Percentiles rank a stretch among this genome's conserved stretches.
Evolutionary conservation across 2,888 invertebrate species (phyloP).

Genomic region (Diogma glabrata): DNA sequence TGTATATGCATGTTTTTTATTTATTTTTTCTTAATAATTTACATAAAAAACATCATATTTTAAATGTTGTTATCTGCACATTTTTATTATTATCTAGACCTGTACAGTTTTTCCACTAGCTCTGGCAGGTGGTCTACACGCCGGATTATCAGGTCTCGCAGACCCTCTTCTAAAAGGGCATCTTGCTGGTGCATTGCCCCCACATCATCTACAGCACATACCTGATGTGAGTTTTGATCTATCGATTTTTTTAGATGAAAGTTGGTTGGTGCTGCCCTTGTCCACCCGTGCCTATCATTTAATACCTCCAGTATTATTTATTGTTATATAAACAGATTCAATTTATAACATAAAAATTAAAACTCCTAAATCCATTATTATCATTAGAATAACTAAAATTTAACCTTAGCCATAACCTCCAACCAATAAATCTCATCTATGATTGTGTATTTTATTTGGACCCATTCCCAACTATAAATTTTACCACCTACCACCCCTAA

Average conservation of each 20-base stretch:
- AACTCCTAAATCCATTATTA: too few species aligned
- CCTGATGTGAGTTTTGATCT: constrained; percentile 40
- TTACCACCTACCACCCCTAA: too few species aligned
- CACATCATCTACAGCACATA: constrained; percentile 38
- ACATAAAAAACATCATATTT: too few species aligned
- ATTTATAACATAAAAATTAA: too few species aligned
- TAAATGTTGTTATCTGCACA: constrained; percentile 32
- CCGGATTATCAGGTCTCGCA: constrained; percentile 38
- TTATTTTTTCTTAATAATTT: constrained; percentile 8
- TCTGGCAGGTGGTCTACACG: constrained; percentile 38
- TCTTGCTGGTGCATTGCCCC: constrained; percentile 37
- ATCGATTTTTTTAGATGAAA: constrained; percentile 14
- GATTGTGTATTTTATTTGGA: too few species aligned
- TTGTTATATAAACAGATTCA: background rate
- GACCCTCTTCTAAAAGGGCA: constrained; percentile 40
- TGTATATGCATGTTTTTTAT: constrained; percentile 10
- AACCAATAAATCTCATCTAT: too few species aligned
- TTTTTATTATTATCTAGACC: constrained; percentile 34
- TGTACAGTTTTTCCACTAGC: constrained; percentile 40
- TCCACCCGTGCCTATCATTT: too few species aligned
- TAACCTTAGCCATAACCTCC: too few species aligned
- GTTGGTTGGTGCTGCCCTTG: constrained; percentile 29
- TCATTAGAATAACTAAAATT: too few species aligned
- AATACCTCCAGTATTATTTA: too few species aligned
- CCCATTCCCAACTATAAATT: too few species aligned